Evolutionary conservation across 2,797 vertebrate species (phyloP), one percentile per base, ranked within the genome.

Genomic region (Tarsius wallacei): DNA sequence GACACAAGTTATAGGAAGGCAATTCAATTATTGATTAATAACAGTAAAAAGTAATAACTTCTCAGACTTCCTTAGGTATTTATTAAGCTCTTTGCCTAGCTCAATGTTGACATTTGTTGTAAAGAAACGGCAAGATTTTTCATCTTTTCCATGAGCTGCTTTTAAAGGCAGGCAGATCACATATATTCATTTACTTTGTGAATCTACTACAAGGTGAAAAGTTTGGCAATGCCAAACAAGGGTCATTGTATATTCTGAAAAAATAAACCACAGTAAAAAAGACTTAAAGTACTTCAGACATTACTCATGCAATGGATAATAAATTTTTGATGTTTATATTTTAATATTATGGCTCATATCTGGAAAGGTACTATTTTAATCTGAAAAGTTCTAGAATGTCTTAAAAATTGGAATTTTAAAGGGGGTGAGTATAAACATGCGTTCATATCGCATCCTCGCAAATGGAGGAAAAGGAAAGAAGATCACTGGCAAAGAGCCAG

Each of bases 281-380:
- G 53, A 87, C 16, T 55, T 59, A 95, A 93, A 85, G 33, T 53
- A 61, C 53, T 93, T 95, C 81, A 94, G 87, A 70, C 11, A 96
- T 81, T 70, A 87, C 5, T 96, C 55, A 83, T 61, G 19, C 11
- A 77, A 57, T 19, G 42, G 51, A 80, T 64, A 94, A 83, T 70
- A 92, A 68, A 92, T 49, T 64, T 88, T 94, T 90, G 85, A 80
- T 68, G 82, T 66, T 93, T 89, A 61, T 84, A 94, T 71, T 94
- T 97, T 91, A 95, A 91, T 80, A 92, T 61, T n/a, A 76, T 80
- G 19, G 31, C 49, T 64, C 76, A 80, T 49, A 82, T 89, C 91
- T 76, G 91, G 53, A 76, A 95, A 96, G 64, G 17, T 80, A 64
- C 80, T 92, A 82, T 93, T 94, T 96, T 82, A 92, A 90, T 90